A percentile compares a stretch with the other conserved stretches of the same genome.
These are phyloP conservation scores for Calameuta idolon DNA, from an alignment of 2,888 invertebrate genomes.

Conservation along the genomic window DNA sequence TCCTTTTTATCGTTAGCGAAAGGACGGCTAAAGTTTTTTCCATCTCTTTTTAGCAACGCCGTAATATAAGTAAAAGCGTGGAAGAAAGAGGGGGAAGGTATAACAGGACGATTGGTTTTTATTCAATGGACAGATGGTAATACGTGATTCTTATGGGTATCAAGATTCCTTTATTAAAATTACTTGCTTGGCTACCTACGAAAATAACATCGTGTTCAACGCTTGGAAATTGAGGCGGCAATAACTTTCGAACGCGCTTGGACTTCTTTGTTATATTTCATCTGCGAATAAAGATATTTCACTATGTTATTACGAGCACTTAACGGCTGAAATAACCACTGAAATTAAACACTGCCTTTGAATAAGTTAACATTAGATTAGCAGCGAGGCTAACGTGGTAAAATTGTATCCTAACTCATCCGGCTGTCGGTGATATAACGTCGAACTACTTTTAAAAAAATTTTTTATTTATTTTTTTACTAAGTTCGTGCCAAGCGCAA, in stretches of 20 bases:
- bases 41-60: background rate
- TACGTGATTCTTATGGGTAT: background rate
- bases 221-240: background rate
- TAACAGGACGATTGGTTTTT: background rate
- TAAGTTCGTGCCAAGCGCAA: background rate
- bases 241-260: background rate
- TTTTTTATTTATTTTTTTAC: background rate
- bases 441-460: background rate
- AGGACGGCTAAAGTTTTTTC: background rate
- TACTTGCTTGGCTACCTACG: background rate
- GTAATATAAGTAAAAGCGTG: background rate
- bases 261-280: background rate
- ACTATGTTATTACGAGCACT: background rate
- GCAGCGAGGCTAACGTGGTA: background rate
- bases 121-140: background rate
- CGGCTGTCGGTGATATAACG: background rate
- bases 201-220: background rate
- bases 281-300: background rate
- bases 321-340: background rate
- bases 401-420: background rate
- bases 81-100: background rate
- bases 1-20: background rate
- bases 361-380: background rate
- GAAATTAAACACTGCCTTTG: background rate
- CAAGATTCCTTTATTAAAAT: background rate